Percentiles rank a stretch among this genome's conserved stretches.
Evolutionary conservation across 1,140 invertebrate genomes (phyloP).

Genomic region (Notospermus geniculatus): DNA sequence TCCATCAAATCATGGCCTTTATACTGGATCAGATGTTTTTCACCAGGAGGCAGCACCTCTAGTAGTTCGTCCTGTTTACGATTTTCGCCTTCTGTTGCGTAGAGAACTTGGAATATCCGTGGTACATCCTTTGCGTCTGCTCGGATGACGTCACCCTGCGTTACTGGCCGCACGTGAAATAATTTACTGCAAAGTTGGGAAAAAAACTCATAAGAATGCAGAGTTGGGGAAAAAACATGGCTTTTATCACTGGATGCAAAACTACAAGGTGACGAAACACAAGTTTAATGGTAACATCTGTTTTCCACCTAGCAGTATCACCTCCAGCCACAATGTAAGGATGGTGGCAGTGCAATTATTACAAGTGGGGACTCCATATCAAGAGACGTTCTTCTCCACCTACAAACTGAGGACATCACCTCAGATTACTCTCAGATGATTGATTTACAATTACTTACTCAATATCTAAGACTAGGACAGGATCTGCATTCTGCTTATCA

Average conservation of each 20-base stretch:
- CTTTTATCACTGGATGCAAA: too few relatives aligned
- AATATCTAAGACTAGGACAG: constrained; percentile 90
- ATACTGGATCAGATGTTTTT: constrained; percentile 75
- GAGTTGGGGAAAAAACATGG: too few relatives aligned
- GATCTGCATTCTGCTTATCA: constrained; percentile 93
- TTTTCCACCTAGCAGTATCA: too few relatives aligned
- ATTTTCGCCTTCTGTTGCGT: constrained; percentile 54
- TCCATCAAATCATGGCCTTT: constrained; percentile 96
- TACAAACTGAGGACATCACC: too few relatives aligned
- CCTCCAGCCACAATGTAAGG: too few relatives aligned
- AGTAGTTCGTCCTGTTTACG: constrained; percentile 38
- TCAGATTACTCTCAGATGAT: too few relatives aligned
- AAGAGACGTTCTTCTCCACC: too few relatives aligned
- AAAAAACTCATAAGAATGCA: constrained; percentile 16
- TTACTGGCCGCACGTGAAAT: constrained; percentile 96
- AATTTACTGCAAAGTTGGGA: constrained; percentile 79
- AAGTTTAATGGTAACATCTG: too few relatives aligned
- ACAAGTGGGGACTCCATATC: too few relatives aligned
- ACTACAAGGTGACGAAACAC: too few relatives aligned
- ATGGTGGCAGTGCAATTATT: too few relatives aligned
- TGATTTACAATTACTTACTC: constrained; percentile 63
- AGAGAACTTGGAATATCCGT: constrained; percentile 85
- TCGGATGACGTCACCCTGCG: constrained; percentile 96
- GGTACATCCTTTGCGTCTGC: constrained; percentile 98
- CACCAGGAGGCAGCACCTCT: constrained; percentile 35